Evolutionary conservation across 1,140 invertebrate genomes (phyloP).

Genomic region (Nephila pilipes): DNA sequence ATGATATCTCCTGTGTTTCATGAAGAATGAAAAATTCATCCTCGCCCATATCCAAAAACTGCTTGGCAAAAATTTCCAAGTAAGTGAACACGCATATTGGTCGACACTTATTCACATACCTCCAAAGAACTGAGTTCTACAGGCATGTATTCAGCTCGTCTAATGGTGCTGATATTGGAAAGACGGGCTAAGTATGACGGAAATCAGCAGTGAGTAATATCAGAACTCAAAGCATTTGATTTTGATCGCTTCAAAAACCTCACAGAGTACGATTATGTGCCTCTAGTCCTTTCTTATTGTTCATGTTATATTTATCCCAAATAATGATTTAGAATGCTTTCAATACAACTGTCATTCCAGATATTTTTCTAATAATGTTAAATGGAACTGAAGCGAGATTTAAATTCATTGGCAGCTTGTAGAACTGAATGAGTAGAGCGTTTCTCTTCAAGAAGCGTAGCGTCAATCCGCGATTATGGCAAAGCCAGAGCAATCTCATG

Average conservation of each 20-base stretch:
- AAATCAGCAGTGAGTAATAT: constrained; percentile 82
- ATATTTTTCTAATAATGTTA: constrained; percentile 44
- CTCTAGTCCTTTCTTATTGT: constrained; percentile 77
- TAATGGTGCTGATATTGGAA: constrained; percentile 51
- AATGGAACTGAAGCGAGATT: constrained; percentile 63
- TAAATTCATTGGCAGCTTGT: constrained; percentile 81
- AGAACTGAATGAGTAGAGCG: constrained; percentile 83
- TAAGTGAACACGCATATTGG: constrained; percentile 32
- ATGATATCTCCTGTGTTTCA: background rate
- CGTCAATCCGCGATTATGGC: constrained; percentile 84
- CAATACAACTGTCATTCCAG: constrained; percentile 67
- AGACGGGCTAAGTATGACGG: constrained; percentile 82
- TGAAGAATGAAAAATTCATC: background rate
- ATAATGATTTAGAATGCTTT: constrained; percentile 53
- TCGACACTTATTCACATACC: background rate
- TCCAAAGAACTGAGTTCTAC: constrained; percentile 63
- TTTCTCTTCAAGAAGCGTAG: constrained; percentile 82
- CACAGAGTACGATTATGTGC: constrained; percentile 79
- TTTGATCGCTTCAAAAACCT: constrained; percentile 77
- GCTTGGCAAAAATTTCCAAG: background rate
- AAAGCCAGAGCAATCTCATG: constrained; percentile 81
- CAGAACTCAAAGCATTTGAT: constrained; percentile 76
- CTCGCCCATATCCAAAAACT: background rate
- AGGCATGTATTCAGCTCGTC: constrained; percentile 66
- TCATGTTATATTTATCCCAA: constrained; percentile 79